Conservation (phyloP, 2,113 vertebrate species). For the Eira barbara region DNA sequence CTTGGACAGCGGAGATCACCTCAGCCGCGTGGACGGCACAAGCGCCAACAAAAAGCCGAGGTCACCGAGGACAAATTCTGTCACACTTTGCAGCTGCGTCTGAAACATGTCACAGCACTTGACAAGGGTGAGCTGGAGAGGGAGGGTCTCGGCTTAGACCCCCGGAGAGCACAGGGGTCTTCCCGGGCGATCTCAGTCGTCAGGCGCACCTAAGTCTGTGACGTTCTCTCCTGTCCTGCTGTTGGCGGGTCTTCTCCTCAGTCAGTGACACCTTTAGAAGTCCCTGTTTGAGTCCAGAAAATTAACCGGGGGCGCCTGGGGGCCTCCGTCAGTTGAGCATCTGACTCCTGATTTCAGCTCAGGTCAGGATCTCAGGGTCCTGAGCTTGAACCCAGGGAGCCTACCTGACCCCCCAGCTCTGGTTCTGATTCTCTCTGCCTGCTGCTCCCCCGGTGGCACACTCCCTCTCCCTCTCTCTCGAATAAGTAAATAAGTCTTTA, state of each 20-base stretch:
- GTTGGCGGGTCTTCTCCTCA: background rate
- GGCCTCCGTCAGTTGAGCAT: background rate
- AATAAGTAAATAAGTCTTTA: background rate
- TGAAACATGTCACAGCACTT: background rate
- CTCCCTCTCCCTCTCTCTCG: background rate
- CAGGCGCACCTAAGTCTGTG: fast-evolving
- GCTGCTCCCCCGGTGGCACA: no score
- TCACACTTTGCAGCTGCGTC: background rate
- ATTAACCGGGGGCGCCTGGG: background rate
- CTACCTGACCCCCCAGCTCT: no score
- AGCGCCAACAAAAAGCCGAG: no score
- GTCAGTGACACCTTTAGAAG: background rate
- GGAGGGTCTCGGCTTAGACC: fast-evolving
- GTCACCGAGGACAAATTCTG: background rate
- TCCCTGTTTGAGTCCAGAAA: background rate
- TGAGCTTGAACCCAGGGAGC: background rate
- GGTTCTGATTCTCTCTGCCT: background rate
- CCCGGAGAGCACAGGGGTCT: background rate
- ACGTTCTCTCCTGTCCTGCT: background rate
- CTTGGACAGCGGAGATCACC: background rate
- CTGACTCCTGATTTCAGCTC: background rate
- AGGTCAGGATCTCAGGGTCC: background rate
- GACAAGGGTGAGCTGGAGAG: fast-evolving
- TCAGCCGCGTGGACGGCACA: fast-evolving
- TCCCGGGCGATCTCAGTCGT: background rate